A percentile compares a stretch with the other conserved stretches of the same genome.
Evolutionary conservation across 2,888 invertebrate species (phyloP).

Genomic region (Heliconius aoede): DNA sequence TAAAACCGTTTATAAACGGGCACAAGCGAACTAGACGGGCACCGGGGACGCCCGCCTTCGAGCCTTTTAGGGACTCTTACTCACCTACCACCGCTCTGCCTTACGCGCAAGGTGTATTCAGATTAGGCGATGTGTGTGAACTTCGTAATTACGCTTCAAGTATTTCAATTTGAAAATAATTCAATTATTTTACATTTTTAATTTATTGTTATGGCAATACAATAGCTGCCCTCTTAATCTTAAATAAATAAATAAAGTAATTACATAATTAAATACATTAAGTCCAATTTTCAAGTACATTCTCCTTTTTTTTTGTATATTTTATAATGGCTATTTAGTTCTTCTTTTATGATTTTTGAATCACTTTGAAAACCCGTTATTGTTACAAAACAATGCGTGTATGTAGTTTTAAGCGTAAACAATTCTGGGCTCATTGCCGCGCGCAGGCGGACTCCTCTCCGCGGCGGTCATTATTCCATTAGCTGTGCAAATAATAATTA

Average conservation of each 20-base stretch:
- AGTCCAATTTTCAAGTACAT: background rate
- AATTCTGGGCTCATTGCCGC: constrained; percentile 55
- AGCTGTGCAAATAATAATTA: constrained; percentile 77
- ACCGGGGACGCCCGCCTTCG: constrained; percentile 79
- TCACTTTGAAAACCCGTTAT: constrained; percentile 1
- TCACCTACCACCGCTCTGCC: constrained; percentile 75
- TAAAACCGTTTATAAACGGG: constrained; percentile 85
- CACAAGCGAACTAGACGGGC: constrained; percentile 82
- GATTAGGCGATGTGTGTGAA: constrained; percentile 67
- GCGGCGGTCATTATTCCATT: constrained; percentile 74
- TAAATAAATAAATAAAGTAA: too few species aligned
- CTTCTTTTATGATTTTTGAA: background rate
- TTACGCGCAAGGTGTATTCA: constrained; percentile 71
- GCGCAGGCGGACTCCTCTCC: constrained; percentile 48
- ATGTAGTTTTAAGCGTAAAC: constrained; percentile 49
- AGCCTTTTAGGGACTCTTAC: constrained; percentile 82
- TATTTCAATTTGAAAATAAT: background rate
- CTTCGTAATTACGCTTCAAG: background rate
- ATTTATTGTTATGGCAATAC: too few species aligned
- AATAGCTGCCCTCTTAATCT: too few species aligned
- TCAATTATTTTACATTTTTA: too few species aligned
- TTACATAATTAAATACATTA: too few species aligned
- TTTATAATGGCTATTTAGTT: background rate
- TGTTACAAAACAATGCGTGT: constrained; percentile 13
- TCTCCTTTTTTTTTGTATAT: background rate